phyloP scores from a whole-genome alignment of 2,888 invertebrate genomes.

The Anodontia alba region DNA sequence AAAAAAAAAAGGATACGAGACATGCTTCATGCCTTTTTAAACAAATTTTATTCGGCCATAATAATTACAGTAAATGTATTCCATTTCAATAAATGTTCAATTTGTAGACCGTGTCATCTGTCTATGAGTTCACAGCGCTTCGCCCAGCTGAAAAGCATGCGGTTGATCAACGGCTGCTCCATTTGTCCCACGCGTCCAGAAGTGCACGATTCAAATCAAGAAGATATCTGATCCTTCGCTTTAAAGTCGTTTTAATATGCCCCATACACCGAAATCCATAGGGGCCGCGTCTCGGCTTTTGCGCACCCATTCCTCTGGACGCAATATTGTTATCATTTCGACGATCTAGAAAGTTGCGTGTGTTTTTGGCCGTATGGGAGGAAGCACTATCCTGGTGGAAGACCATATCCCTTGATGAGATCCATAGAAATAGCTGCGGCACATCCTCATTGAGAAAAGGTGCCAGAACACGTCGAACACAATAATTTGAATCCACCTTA shows the following conservation, averaged over 20 bases:
- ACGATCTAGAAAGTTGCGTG: not conserved
- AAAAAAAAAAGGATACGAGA: too few species aligned
- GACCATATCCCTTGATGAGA: constrained; percentile 14
- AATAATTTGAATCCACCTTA: too few species aligned
- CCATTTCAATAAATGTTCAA: not conserved
- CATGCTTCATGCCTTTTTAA: constrained; percentile 8
- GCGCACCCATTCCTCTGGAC: constrained; percentile 29
- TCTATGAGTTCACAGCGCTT: not conserved
- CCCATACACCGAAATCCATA: not conserved
- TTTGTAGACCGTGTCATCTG: not conserved
- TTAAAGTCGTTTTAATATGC: not conserved
- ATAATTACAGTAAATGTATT: not conserved
- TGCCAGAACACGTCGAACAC: not conserved
- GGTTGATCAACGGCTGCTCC: not conserved
- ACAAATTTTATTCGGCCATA: not conserved
- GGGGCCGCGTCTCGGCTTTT: constrained; percentile 28
- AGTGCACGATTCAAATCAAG: not conserved
- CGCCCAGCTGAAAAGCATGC: not conserved
- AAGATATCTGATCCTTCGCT: not conserved
- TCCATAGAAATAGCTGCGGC: not conserved
- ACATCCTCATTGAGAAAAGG: constrained; percentile 2
- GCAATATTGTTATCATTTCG: constrained; percentile 7
- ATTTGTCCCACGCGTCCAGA: not conserved
- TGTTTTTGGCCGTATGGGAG: constrained; percentile 26
- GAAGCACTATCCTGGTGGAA: constrained; percentile 34